phyloP scores from a whole-genome alignment of 2,888 invertebrate species.

The Saturnia pavonia region DNA sequence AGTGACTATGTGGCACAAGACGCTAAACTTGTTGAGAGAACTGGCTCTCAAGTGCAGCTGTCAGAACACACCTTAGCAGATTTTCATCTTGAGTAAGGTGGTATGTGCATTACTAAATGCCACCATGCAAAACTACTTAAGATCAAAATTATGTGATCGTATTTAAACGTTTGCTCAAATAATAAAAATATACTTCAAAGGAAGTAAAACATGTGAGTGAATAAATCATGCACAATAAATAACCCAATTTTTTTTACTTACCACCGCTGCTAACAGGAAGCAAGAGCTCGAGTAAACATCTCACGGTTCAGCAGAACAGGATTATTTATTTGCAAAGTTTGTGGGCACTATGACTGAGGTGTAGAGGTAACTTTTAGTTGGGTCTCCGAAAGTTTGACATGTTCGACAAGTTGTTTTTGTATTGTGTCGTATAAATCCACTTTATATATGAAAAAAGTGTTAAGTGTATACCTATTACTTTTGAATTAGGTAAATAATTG shows the following conservation, averaged over 20 bases:
- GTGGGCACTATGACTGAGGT: conserved; percentile 24
- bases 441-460: background rate
- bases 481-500: no score
- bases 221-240: background rate
- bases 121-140: background rate
- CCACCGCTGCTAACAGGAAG: background rate
- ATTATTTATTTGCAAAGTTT: conserved; percentile 30
- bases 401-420: conserved; percentile 21
- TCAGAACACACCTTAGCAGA: no score
- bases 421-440: conserved; percentile 15
- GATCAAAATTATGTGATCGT: background rate
- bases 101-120: no score
- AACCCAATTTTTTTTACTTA: background rate
- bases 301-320: conserved; percentile 21
- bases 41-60: no score
- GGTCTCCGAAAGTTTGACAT: conserved; percentile 12
- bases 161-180: background rate
- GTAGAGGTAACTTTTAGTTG: conserved; percentile 13
- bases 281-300: background rate
- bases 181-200: background rate
- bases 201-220: background rate
- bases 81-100: no score
- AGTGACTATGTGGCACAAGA: no score
- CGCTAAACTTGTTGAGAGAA: no score
- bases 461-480: background rate